Conservation (phyloP, 2,113 vertebrate genomes). For the Lota lota region DNA sequence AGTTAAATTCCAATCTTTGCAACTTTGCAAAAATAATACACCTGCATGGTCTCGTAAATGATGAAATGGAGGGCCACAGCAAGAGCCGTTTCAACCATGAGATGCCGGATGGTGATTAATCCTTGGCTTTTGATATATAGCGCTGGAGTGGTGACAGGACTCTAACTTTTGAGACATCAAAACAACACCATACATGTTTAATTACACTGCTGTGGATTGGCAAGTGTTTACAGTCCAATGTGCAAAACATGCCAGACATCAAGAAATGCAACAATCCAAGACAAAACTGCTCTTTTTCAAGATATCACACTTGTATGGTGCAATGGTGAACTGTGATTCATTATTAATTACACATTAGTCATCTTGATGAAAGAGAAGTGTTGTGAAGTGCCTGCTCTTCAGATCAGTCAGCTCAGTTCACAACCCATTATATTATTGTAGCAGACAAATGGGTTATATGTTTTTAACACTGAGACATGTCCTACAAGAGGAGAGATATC, state of each 20-base stretch:
- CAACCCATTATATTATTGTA: too few species aligned
- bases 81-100: constrained; percentile 26
- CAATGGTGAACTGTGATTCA: too few species aligned
- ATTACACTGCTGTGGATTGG: constrained; percentile 37
- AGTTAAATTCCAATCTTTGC: constrained; percentile 19
- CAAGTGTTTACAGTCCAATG: neutral
- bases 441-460: too few species aligned
- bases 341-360: too few species aligned
- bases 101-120: constrained; percentile 60
- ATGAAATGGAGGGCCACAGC: neutral
- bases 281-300: too few species aligned
- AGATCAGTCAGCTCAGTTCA: too few species aligned
- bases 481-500: too few species aligned
- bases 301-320: too few species aligned
- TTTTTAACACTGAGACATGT: too few species aligned
- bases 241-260: neutral
- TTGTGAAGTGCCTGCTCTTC: too few species aligned
- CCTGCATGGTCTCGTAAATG: neutral
- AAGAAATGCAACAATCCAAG: too few species aligned
- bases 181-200: constrained; percentile 46
- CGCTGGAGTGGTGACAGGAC: constrained; percentile 26
- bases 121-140: constrained; percentile 47
- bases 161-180: constrained; percentile 39
- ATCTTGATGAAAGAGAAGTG: too few species aligned
- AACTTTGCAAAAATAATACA: constrained; percentile 13